Conservation (phyloP, 2,888 invertebrate species). For the Coecobrya sp. region DNA sequence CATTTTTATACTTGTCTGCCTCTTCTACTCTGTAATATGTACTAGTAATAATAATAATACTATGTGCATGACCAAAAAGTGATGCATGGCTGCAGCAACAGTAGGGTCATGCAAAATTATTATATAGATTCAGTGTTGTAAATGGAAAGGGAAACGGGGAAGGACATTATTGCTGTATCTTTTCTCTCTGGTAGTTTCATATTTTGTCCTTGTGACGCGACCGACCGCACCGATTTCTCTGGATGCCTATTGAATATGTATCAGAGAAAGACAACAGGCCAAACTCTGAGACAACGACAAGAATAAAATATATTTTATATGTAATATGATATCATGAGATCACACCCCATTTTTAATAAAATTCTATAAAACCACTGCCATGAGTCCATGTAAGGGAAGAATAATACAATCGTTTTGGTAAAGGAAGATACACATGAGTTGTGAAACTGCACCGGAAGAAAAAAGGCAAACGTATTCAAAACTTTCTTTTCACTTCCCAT, state of each 20-base stretch:
- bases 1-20: background rate
- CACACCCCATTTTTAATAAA: conserved; percentile 78
- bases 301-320: background rate
- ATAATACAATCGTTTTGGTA: background rate
- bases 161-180: conserved; percentile 63
- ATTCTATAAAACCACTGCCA: conserved; percentile 49
- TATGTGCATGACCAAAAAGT: conserved; percentile 22
- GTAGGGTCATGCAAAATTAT: conserved; percentile 6
- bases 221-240: background rate
- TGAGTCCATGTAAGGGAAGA: background rate
- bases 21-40: background rate
- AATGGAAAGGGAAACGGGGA: conserved; percentile 13
- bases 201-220: conserved; percentile 4
- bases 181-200: conserved; percentile 16
- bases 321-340: conserved; percentile 46
- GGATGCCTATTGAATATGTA: conserved; percentile 61
- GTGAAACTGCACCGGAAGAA: conserved; percentile 57
- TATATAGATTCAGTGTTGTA: background rate
- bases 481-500: background rate
- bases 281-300: conserved; percentile 17
- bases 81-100: conserved; percentile 40
- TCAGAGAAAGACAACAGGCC: background rate
- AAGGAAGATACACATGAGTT: background rate
- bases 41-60: background rate
- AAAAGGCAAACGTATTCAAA: conserved; percentile 49